Percentiles rank a stretch among this genome's conserved stretches.
Evolutionary conservation across 2,888 invertebrate species (phyloP).

Genomic region (Mesochorus sp.): DNA sequence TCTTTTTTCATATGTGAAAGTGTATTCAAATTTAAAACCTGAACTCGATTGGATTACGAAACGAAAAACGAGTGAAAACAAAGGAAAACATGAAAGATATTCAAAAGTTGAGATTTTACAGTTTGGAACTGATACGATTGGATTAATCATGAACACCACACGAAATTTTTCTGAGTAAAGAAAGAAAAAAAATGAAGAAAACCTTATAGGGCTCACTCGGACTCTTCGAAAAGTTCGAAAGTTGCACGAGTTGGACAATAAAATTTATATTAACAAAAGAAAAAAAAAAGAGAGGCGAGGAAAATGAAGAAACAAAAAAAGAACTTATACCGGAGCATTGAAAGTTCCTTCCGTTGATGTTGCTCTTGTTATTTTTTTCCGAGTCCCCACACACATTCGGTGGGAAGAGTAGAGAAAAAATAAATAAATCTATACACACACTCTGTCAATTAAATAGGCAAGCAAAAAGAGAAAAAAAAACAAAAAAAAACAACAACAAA

Average conservation of each 20-base stretch:
- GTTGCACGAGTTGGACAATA: conserved; percentile 55
- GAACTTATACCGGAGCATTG: conserved; percentile 22
- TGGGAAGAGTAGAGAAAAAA: conserved; percentile 30
- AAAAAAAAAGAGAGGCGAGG: conserved; percentile 1
- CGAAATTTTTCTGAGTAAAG: background rate
- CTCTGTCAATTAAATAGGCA: conserved; percentile 59
- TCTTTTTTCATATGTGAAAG: conserved; percentile 36
- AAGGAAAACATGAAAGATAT: background rate
- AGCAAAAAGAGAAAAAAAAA: background rate
- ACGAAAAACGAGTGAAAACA: background rate
- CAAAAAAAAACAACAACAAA: no score
- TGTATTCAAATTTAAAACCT: conserved; percentile 39
- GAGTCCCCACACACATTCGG: background rate
- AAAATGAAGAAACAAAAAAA: conserved; percentile 18
- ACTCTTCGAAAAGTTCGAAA: conserved; percentile 5
- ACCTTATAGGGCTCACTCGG: background rate
- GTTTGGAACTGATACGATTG: conserved; percentile 11
- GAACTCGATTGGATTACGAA: background rate
- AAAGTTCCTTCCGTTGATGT: conserved; percentile 45
- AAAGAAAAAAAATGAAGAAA: conserved; percentile 2
- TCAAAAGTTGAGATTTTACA: conserved; percentile 57
- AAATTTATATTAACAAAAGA: conserved; percentile 29
- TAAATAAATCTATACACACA: conserved; percentile 56
- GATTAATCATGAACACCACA: background rate
- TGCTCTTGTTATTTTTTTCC: conserved; percentile 19